phyloP scores from a whole-genome alignment of 1,140 invertebrate genomes.

The Sarcophaga peregrina region DNA sequence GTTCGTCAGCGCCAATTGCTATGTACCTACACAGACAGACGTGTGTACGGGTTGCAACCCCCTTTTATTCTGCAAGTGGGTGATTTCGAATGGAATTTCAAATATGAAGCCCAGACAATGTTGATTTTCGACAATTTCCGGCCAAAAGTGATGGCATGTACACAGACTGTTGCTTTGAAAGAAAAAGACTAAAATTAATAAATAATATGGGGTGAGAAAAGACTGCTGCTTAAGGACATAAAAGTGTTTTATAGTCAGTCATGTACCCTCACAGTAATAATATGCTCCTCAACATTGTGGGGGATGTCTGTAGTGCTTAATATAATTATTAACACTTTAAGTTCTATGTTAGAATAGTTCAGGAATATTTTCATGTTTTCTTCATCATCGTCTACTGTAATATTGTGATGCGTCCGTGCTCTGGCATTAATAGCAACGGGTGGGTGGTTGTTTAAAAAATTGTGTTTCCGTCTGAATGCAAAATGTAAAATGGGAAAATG shows the following conservation, averaged over 20 bases:
- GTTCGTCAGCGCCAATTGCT: neutral
- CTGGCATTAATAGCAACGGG: neutral
- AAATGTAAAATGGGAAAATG: neutral
- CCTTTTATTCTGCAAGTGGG: neutral
- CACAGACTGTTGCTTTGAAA: neutral
- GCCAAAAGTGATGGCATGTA: neutral
- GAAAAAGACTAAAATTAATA: too few relatives aligned
- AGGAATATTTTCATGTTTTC: neutral
- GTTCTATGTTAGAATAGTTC: neutral
- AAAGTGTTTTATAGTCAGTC: neutral
- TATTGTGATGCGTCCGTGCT: neutral
- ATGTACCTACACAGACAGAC: too few relatives aligned
- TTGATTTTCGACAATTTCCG: slow-evolving; percentile 17
- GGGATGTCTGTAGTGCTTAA: neutral
- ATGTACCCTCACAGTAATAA: neutral
- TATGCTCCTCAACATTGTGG: neutral
- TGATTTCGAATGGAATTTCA: neutral
- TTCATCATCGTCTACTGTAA: neutral
- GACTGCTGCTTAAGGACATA: neutral
- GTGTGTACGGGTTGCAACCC: neutral
- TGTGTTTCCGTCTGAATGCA: neutral
- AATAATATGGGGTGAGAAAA: neutral
- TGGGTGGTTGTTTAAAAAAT: neutral
- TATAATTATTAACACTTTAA: slow-evolving; percentile 1
- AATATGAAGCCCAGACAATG: neutral